These are phyloP conservation scores for Oscheius sp. DNA, from an alignment of 2,888 invertebrate genomes.

Conservation along the genomic window DNA sequence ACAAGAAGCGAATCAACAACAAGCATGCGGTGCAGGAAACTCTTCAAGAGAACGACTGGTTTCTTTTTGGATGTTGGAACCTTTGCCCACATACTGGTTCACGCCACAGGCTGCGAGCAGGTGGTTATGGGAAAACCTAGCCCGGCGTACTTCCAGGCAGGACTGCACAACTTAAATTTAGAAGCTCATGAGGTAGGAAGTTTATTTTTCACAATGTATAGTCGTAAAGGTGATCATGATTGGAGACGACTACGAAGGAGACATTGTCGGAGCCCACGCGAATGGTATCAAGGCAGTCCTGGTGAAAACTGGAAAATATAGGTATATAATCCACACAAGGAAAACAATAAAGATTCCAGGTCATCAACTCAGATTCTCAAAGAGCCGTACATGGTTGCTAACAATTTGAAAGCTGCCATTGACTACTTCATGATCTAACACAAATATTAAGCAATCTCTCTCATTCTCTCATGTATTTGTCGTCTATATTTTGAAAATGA, in stretches of 20 bases:
- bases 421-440: too few species aligned
- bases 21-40: neutral
- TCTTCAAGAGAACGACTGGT: constrained; percentile 5
- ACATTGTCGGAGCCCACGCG: constrained; percentile 1
- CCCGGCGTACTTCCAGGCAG: neutral
- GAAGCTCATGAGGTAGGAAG: neutral
- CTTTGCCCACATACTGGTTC: neutral
- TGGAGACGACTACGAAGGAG: constrained; percentile 6
- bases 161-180: neutral
- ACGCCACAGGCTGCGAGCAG: neutral
- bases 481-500: too few species aligned
- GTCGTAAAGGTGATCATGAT: constrained; percentile 6
- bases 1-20: too few species aligned
- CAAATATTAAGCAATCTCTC: too few species aligned
- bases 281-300: constrained; percentile 6
- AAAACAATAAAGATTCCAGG: too few species aligned
- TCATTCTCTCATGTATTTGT: too few species aligned
- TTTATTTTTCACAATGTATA: neutral
- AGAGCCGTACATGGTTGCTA: too few species aligned
- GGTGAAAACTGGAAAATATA: constrained; percentile 12
- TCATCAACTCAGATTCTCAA: too few species aligned
- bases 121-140: constrained; percentile 2
- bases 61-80: neutral
- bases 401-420: too few species aligned
- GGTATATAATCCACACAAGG: neutral